These are phyloP conservation scores for Drosophila malerkotliana DNA, from an alignment of 1,140 invertebrate species.

Conservation along the genomic window DNA sequence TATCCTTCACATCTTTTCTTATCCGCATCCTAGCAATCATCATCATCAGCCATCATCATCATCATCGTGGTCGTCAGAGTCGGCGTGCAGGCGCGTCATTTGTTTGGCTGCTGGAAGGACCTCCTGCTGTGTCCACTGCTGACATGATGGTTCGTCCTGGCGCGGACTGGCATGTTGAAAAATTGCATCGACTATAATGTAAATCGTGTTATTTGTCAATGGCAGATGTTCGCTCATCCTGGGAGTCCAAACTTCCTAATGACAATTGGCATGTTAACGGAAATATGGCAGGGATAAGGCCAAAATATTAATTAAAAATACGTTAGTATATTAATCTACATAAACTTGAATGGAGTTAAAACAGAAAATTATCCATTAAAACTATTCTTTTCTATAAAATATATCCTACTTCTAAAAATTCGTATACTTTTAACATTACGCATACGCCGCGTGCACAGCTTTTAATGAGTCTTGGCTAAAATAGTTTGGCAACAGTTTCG, in stretches of 20 bases:
- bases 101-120: constrained; percentile 54
- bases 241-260: constrained; percentile 48
- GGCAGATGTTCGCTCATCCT: constrained; percentile 63
- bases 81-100: constrained; percentile 60
- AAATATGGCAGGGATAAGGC: constrained; percentile 6
- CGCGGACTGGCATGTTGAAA: constrained; percentile 55
- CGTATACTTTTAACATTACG: constrained; percentile 3
- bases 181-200: constrained; percentile 81
- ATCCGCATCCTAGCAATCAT: constrained; percentile 35
- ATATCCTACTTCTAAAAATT: not conserved
- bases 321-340: not conserved
- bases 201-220: constrained; percentile 83
- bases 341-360: not conserved
- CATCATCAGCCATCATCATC: constrained; percentile 59
- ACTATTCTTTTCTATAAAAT: no score
- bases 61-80: constrained; percentile 42
- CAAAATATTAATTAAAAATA: not conserved
- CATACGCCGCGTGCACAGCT: constrained; percentile 38
- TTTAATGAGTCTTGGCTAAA: constrained; percentile 73
- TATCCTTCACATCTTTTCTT: not conserved
- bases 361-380: no score
- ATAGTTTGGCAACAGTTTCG: constrained; percentile 69
- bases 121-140: constrained; percentile 67
- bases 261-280: constrained; percentile 60
- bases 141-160: constrained; percentile 34